Evolutionary conservation across 2,888 invertebrate genomes (phyloP).

Genomic region (Ectropis crepuscularia): DNA sequence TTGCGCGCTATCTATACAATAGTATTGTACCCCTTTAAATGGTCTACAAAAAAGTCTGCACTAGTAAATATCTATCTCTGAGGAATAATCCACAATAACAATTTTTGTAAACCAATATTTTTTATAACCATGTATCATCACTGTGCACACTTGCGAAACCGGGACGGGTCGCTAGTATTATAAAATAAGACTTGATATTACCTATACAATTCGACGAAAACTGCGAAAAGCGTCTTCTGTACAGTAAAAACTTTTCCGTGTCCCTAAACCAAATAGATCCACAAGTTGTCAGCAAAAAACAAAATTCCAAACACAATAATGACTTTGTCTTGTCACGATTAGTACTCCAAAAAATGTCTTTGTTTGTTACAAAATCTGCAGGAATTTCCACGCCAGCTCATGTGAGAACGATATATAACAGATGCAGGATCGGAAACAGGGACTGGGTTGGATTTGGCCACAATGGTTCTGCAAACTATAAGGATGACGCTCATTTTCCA

Average conservation of each 20-base stretch:
- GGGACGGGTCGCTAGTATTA: too few species aligned
- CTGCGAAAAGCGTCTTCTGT: too few species aligned
- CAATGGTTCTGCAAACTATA: conserved; percentile 85
- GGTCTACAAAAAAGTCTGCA: too few species aligned
- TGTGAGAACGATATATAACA: conserved; percentile 55
- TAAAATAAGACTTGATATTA: too few species aligned
- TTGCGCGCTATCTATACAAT: too few species aligned
- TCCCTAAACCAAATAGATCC: conserved; percentile 6
- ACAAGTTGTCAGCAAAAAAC: conserved; percentile 23
- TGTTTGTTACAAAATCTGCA: conserved; percentile 44
- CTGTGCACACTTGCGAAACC: too few species aligned
- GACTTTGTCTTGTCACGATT: conserved; percentile 32
- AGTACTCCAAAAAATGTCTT: conserved; percentile 44
- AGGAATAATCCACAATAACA: too few species aligned
- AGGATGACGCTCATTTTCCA: conserved; percentile 84
- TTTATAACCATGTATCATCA: too few species aligned
- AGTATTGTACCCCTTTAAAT: too few species aligned
- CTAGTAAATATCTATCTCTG: too few species aligned
- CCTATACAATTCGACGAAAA: too few species aligned
- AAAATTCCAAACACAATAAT: conserved; percentile 38
- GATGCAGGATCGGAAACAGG: conserved; percentile 83
- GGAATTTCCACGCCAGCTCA: conserved; percentile 38
- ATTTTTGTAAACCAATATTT: too few species aligned
- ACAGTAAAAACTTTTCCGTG: conserved; percentile 9
- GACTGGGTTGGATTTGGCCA: conserved; percentile 87